These are phyloP conservation scores for Ataeniobius toweri DNA, from an alignment of 2,797 vertebrate genomes.

Conservation along the genomic window DNA sequence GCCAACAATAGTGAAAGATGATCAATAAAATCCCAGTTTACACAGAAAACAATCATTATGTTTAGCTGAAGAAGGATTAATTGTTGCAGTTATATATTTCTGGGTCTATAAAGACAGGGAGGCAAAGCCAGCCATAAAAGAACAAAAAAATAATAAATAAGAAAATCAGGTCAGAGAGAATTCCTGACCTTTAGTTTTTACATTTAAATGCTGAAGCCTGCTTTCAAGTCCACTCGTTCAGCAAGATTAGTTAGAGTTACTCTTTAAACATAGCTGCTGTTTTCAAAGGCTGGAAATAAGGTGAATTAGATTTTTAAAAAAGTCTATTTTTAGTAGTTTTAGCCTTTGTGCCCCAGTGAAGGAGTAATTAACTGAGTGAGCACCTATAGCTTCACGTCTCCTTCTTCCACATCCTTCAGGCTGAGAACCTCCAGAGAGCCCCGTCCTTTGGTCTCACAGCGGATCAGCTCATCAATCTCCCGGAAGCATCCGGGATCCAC, in stretches of 20 bases:
- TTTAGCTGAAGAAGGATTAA: neutral
- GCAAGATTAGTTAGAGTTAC: neutral
- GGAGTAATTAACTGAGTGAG: neutral
- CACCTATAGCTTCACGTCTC: conserved; percentile 91
- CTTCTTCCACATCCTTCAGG: conserved; percentile 97
- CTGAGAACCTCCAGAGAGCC: conserved; percentile 92
- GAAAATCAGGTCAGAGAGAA: neutral
- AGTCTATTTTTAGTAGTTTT: neutral
- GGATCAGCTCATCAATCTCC: conserved; percentile 95
- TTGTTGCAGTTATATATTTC: neutral
- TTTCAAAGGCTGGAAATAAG: neutral
- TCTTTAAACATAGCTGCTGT: neutral
- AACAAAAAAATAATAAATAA: conserved; percentile 11
- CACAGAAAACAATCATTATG: neutral
- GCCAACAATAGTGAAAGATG: neutral
- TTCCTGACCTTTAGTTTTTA: neutral
- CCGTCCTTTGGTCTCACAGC: conserved; percentile 92
- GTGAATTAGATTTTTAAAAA: neutral
- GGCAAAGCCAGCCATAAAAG: neutral
- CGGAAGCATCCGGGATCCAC: conserved; percentile 96
- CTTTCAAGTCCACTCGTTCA: neutral
- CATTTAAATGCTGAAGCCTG: neutral
- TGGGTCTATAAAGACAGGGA: neutral
- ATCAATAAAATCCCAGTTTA: neutral
- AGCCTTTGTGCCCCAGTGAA: neutral